phyloP scores from a whole-genome alignment of 1,140 invertebrate species.

The Papilio glaucus region DNA sequence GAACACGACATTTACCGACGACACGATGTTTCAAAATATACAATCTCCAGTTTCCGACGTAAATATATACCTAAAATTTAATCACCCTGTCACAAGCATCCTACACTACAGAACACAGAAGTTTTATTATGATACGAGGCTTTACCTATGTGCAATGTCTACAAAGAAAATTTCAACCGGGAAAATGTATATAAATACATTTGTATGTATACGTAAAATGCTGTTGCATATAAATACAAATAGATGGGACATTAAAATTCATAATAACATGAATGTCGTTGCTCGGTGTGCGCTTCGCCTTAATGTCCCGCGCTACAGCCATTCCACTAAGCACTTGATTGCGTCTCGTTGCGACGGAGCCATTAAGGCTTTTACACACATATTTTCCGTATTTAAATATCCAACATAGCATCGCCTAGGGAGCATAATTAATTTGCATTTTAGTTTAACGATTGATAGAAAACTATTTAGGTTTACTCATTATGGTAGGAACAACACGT shows the following conservation, averaged over 20 bases:
- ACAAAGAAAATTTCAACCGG: background rate
- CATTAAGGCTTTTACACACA: conserved; percentile 30
- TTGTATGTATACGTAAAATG: too few relatives aligned
- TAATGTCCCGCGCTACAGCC: conserved; percentile 8
- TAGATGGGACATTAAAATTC: conserved; percentile 40
- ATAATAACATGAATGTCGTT: conserved; percentile 44
- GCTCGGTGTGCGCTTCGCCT: conserved; percentile 15
- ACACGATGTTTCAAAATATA: background rate
- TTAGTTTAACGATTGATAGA: conserved; percentile 14
- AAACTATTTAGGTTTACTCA: background rate
- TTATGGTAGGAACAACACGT: background rate
- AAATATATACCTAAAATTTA: too few relatives aligned
- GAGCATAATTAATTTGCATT: conserved; percentile 33
- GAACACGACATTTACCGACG: too few relatives aligned
- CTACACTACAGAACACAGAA: too few relatives aligned
- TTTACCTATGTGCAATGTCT: too few relatives aligned
- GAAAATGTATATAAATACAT: background rate
- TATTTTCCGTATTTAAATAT: conserved; percentile 31
- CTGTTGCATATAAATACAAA: conserved; percentile 37
- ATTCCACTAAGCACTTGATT: conserved; percentile 27
- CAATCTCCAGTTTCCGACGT: background rate
- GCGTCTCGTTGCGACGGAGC: conserved; percentile 21
- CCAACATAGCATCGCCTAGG: background rate
- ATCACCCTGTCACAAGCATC: too few relatives aligned
- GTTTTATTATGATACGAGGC: too few relatives aligned